Conservation (phyloP, 2,888 invertebrate genomes). For the Aquatica leii region DNA sequence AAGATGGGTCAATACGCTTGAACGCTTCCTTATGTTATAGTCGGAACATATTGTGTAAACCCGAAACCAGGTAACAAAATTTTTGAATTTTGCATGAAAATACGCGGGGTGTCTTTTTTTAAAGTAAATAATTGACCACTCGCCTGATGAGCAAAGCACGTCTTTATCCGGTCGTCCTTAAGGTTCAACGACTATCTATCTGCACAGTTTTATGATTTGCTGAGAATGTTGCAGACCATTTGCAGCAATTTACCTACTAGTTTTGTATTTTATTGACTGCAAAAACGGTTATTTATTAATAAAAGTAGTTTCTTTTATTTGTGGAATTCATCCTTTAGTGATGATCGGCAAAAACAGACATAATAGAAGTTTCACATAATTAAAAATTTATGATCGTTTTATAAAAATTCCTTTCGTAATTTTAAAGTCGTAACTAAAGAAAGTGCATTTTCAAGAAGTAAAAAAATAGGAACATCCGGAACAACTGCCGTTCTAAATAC, state of each 20-base stretch:
- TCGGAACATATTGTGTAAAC: no score
- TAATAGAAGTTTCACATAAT: constrained; percentile 11
- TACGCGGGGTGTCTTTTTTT: no score
- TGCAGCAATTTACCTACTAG: constrained; percentile 24
- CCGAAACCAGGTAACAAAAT: no score
- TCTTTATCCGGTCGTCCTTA: no score
- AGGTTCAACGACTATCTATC: constrained; percentile 31
- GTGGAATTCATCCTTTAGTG: constrained; percentile 12
- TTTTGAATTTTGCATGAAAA: no score
- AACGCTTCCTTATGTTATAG: constrained; percentile 10
- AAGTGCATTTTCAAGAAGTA: background rate
- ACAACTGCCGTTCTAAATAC: constrained; percentile 24
- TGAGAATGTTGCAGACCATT: constrained; percentile 23
- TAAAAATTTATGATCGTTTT: constrained; percentile 11
- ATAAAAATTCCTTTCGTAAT: constrained; percentile 12
- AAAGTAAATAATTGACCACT: no score
- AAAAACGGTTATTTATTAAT: constrained; percentile 26
- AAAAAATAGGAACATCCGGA: constrained; percentile 16
- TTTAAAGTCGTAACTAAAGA: background rate
- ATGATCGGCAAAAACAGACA: constrained; percentile 2
- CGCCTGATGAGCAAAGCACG: no score
- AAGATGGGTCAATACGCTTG: constrained; percentile 29
- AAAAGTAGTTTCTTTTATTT: constrained; percentile 17
- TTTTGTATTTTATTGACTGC: constrained; percentile 21
- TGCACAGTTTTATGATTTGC: constrained; percentile 30